Conservation (phyloP, 2,797 vertebrate genomes). For the Glyptemys insculpta region DNA sequence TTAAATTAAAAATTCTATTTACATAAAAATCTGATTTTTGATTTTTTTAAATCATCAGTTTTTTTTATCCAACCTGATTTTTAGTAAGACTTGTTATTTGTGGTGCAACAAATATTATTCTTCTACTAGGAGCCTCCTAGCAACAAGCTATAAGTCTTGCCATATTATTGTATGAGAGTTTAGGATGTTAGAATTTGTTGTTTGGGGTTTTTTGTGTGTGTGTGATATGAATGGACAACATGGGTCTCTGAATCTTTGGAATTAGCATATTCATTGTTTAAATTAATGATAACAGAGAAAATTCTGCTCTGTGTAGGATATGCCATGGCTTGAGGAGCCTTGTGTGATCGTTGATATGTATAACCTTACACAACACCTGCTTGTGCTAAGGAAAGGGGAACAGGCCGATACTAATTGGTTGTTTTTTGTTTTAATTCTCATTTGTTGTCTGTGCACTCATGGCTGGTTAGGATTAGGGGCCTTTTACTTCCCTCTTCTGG, state of each 20-base stretch:
- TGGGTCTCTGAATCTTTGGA: rapidly evolving
- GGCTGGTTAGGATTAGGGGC: not conserved
- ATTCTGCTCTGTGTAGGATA: not conserved
- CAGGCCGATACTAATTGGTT: not conserved
- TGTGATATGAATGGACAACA: not conserved
- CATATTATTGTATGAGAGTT: rapidly evolving
- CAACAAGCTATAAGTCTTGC: not conserved
- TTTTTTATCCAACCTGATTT: too few relatives aligned
- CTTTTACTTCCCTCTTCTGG: not conserved
- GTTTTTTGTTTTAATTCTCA: not conserved
- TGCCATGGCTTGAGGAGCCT: not conserved
- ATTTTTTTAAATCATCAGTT: too few relatives aligned
- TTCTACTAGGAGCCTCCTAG: not conserved
- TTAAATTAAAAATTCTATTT: too few relatives aligned
- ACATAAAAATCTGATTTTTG: too few relatives aligned
- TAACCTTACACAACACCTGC: not conserved
- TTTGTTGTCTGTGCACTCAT: not conserved
- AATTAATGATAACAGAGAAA: not conserved
- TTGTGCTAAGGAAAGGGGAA: not conserved
- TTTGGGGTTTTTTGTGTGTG: not conserved
- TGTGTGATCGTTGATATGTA: not conserved
- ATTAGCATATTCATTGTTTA: rapidly evolving
- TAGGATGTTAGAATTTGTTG: not conserved
- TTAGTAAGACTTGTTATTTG: not conserved
- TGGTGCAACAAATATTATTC: not conserved